Base-by-base conservation (phyloP, 2,797 vertebrate species). In the Trachurus trachurus region DNA sequence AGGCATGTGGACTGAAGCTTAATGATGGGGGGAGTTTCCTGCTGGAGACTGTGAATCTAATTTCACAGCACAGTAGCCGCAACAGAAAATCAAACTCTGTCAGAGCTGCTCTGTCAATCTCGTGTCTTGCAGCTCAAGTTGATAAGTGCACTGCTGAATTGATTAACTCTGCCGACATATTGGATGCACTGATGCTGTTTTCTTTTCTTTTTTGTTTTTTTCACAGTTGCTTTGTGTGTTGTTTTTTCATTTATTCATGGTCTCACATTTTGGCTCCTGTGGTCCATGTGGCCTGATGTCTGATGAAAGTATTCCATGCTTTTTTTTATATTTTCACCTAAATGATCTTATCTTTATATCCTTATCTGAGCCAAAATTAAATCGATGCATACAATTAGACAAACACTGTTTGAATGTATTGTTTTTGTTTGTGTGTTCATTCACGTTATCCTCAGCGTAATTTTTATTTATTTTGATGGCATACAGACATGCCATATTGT, bases 11-110 rank as follows among this genome's bases (percentile, higher is more conserved):
- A 84, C 86, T 78, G 77, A 75, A 74, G 89, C 86, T 89, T 94
- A 93, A 95, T 94, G 92, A 93, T 84, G 78, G 79, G 45, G 76
- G 70, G 66, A 39, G 49, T 61, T 87, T 89, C 84, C 84, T 90
- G 89, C 87, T 87, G 88, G 87, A 92, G 92, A 93, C 91, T 94
- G 91, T 94, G 93, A 95, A 94, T 95, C 92, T 94, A 94, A 95
- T 96, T 96, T 96, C 94, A 94, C 94, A 95, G 94, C 92, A 92
- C 91, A 94, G 94, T 94, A 94, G 88, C 94, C 59, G 89, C 92
- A 91, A 91, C 93, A 93, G 93, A 94, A 94, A 94, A 94, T 94
- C 92, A 94, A 94, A 94, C 92, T 90, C 92, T 92, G 93, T 92
- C 92, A 89, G 91, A 89, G 91, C 92, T 89, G 87, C 85, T 93